These are phyloP conservation scores for Atta texana DNA, from an alignment of 1,140 invertebrate genomes.

Conservation along the genomic window DNA sequence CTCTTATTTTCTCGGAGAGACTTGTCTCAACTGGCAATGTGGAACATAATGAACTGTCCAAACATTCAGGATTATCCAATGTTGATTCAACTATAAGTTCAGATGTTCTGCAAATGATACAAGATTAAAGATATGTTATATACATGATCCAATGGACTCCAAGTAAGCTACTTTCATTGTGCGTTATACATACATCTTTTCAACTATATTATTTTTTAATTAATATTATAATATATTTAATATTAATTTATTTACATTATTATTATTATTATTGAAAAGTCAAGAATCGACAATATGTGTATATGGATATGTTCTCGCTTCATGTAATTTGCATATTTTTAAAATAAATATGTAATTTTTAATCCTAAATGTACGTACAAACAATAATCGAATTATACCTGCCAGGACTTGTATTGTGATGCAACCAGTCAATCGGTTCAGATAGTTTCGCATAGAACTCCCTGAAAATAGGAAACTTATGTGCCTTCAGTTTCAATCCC, in stretches of 20 bases:
- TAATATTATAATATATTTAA: background rate
- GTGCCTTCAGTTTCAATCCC: constrained; percentile 73
- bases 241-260: background rate
- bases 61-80: background rate
- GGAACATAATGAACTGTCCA: constrained; percentile 30
- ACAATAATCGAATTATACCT: background rate
- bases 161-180: background rate
- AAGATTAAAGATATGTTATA: background rate
- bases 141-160: no score
- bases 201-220: background rate
- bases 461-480: constrained; percentile 70
- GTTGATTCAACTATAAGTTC: background rate
- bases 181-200: background rate
- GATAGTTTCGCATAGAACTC: constrained; percentile 76
- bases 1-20: constrained; percentile 33
- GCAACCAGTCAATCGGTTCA: constrained; percentile 37
- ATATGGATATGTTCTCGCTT: background rate
- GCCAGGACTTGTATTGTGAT: background rate
- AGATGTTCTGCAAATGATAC: constrained; percentile 48
- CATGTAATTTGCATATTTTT: background rate
- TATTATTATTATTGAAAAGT: constrained; percentile 5
- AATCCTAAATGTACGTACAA: background rate
- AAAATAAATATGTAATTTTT: background rate
- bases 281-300: background rate
- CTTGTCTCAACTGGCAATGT: background rate